phyloP scores from a whole-genome alignment of 2,797 vertebrate genomes.

The Naso thynnoides region DNA sequence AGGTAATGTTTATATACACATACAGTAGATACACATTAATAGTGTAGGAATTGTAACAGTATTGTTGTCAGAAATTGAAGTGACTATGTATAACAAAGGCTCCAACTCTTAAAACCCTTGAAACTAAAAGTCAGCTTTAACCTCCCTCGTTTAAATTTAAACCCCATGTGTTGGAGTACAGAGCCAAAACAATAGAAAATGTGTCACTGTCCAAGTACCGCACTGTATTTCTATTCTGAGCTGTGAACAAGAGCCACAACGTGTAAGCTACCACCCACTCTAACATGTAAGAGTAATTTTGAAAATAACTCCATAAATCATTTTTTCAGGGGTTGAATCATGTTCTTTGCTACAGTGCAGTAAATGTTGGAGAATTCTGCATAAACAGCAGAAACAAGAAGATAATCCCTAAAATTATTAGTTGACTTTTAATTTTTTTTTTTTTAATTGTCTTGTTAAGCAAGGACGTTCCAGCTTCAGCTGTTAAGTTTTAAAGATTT shows the following conservation, averaged over 20 bases:
- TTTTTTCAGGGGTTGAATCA: conserved; percentile 39
- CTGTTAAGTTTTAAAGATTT: neutral
- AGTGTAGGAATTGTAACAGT: neutral
- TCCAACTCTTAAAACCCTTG: conserved; percentile 6
- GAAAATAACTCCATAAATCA: conserved; percentile 65
- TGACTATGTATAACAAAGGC: neutral
- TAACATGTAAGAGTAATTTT: conserved; percentile 61
- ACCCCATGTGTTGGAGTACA: conserved; percentile 41
- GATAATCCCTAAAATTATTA: neutral
- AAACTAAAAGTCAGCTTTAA: conserved; percentile 32
- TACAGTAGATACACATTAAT: neutral
- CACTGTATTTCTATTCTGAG: conserved; percentile 67
- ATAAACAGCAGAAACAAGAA: conserved; percentile 4
- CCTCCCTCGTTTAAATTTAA: conserved; percentile 55
- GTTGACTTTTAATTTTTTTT: no score
- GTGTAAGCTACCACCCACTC: conserved; percentile 69
- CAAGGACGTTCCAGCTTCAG: no score
- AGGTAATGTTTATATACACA: neutral
- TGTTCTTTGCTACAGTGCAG: conserved; percentile 30
- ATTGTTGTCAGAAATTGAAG: neutral
- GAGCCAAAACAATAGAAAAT: conserved; percentile 65
- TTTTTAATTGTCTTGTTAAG: no score
- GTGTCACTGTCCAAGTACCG: conserved; percentile 62
- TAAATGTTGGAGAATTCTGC: neutral
- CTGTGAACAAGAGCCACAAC: conserved; percentile 64